phyloP scores from a whole-genome alignment of 2,888 invertebrate species.

The Dysmachus trigonus region DNA sequence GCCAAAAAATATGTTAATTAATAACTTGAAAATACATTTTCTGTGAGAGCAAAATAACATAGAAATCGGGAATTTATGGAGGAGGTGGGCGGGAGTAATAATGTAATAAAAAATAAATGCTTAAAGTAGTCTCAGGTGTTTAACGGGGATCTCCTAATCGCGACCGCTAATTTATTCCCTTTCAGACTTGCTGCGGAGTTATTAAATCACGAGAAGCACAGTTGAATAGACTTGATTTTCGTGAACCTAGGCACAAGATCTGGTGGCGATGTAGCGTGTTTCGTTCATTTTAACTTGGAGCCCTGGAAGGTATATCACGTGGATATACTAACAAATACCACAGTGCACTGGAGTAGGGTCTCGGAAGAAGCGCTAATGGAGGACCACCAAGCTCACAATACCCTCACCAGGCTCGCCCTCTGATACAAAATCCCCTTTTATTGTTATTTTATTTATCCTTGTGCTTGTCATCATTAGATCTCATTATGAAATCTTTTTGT shows the following conservation, averaged over 20 bases:
- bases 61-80: not conserved
- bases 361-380: not conserved
- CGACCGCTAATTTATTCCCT: constrained; percentile 14
- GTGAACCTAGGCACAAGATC: not conserved
- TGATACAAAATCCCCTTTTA: constrained; percentile 3
- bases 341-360: not conserved
- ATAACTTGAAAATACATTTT: not conserved
- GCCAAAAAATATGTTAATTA: not conserved
- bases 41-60: not conserved
- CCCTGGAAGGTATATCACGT: constrained; percentile 19
- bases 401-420: constrained; percentile 28
- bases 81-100: not conserved
- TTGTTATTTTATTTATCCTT: constrained; percentile 44
- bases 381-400: not conserved
- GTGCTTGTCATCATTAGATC: constrained; percentile 50
- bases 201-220: constrained; percentile 28
- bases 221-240: not conserved
- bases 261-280: not conserved
- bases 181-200: constrained; percentile 1
- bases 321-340: not conserved
- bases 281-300: constrained; percentile 1
- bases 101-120: not conserved
- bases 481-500: constrained; percentile 50
- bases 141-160: not conserved
- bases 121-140: not conserved